Base-by-base conservation (phyloP, 2,797 vertebrate genomes). In the Myotis myotis region DNA sequence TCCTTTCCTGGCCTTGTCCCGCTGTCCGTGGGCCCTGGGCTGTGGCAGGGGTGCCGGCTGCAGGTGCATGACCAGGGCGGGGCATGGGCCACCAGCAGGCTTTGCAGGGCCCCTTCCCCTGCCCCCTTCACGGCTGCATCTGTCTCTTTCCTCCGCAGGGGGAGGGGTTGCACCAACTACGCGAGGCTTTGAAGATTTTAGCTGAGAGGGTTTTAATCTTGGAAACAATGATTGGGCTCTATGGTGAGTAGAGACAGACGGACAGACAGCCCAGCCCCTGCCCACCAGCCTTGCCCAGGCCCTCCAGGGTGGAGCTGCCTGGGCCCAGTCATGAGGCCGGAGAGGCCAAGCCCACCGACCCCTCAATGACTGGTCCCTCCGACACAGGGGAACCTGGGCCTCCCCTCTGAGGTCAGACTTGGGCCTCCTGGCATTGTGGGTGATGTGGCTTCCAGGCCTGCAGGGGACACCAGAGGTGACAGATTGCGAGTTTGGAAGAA, bases 161-260 rank as follows among this genome's bases (percentile, higher is more conserved):
- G 98, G 99, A 99, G 99, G 99, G 99, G 96, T 99, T 99, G 99
- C 99, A 99, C 99, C 99, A 99, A 98, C 99, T 99, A 98, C 99
- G 99, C 96, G 99, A 99, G 98, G 99, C 99, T 91, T 99, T 99
- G 99, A 99, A 99, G 99, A 99, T 99, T 98, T 99, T 99, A 99
- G 99, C 99, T 51, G 99, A 99, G 98, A 99, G 99, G 99, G 99
- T 99, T 99, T 99, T 99, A 99, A 99, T 99, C 99, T 99, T 99
- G 98, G 99, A 99, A 99, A 99, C 99, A 99, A 99, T 99, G 99
- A 99, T 99, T 98, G 99, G 99, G 99, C 99, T 99, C 98, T 99
- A 99, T 98, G 99, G 99, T 99, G 99, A 99, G 99, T 99, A 99
- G 98, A 98, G 99, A 98, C 98, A 96, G 97, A 95, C 81, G 87